These are phyloP conservation scores for Perizoma flavofasciatum DNA, from an alignment of 2,888 invertebrate genomes.

Conservation along the genomic window DNA sequence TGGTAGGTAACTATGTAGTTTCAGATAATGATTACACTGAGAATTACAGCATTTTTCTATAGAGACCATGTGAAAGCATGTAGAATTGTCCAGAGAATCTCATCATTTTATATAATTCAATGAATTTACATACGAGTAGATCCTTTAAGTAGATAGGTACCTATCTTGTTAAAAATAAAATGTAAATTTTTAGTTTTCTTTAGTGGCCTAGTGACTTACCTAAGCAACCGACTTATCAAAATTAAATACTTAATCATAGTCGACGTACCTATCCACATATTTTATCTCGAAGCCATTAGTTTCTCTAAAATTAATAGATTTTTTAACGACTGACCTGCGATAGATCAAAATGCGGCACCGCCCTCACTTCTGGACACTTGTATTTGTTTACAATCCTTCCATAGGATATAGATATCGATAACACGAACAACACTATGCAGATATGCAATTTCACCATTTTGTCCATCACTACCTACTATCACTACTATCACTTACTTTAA, in stretches of 20 bases:
- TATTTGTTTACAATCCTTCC: constrained; percentile 84
- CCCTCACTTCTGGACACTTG: constrained; percentile 91
- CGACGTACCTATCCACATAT: constrained; percentile 21
- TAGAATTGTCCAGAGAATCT: too few species aligned
- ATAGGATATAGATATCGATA: constrained; percentile 43
- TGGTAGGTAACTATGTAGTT: too few species aligned
- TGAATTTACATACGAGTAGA: too few species aligned
- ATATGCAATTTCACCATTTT: constrained; percentile 46
- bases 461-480: background rate
- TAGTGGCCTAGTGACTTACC: constrained; percentile 22
- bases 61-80: too few species aligned
- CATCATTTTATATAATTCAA: too few species aligned
- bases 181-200: constrained; percentile 14
- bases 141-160: background rate
- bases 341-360: constrained; percentile 91
- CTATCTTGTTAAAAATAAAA: constrained; percentile 12
- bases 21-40: too few species aligned
- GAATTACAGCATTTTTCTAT: too few species aligned
- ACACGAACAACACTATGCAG: constrained; percentile 46
- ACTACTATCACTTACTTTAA: too few species aligned
- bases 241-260: constrained; percentile 25
- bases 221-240: constrained; percentile 6
- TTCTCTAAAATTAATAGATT: constrained; percentile 26
- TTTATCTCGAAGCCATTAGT: constrained; percentile 21
- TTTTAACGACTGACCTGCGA: constrained; percentile 81